A percentile compares a stretch with the other conserved stretches of the same genome.
Conservation (phyloP, 2,888 invertebrate genomes). For the Eurytoma californica region DNA sequence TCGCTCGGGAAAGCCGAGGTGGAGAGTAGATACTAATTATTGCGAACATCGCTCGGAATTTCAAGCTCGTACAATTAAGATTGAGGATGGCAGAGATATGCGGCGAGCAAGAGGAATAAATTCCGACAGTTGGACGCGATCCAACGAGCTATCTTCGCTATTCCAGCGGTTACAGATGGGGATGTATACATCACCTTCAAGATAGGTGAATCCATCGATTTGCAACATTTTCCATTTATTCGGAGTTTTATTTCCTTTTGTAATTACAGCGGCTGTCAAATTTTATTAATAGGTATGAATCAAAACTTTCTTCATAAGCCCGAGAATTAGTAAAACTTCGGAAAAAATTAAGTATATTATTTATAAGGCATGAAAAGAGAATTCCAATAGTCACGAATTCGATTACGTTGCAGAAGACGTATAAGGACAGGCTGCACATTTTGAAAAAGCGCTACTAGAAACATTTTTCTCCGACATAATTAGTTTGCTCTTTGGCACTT, state of each 20-base stretch:
- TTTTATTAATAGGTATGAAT: no score
- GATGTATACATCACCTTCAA: not conserved
- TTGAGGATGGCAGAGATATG: conserved; percentile 22
- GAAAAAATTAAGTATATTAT: not conserved
- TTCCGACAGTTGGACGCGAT: conserved; percentile 35
- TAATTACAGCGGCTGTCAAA: no score
- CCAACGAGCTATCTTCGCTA: conserved; percentile 34
- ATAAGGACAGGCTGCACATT: not conserved
- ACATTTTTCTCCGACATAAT: not conserved
- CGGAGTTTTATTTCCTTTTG: no score
- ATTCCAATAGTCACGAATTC: conserved; percentile 46
- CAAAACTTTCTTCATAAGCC: not conserved
- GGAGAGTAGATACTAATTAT: not conserved
- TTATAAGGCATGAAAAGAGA: no score
- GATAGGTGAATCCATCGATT: not conserved
- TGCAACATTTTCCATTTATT: no score
- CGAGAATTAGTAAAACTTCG: not conserved
- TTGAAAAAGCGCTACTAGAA: not conserved
- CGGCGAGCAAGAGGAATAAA: conserved; percentile 28
- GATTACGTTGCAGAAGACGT: conserved; percentile 23
- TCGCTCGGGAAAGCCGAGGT: no score
- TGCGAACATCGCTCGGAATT: conserved; percentile 8
- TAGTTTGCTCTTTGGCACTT: not conserved
- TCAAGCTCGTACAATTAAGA: conserved; percentile 17
- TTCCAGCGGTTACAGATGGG: conserved; percentile 25